A percentile compares a stretch with the other conserved stretches of the same genome.
Conservation (phyloP, 1,140 invertebrate genomes). For the Druon quercuslanigerum region DNA sequence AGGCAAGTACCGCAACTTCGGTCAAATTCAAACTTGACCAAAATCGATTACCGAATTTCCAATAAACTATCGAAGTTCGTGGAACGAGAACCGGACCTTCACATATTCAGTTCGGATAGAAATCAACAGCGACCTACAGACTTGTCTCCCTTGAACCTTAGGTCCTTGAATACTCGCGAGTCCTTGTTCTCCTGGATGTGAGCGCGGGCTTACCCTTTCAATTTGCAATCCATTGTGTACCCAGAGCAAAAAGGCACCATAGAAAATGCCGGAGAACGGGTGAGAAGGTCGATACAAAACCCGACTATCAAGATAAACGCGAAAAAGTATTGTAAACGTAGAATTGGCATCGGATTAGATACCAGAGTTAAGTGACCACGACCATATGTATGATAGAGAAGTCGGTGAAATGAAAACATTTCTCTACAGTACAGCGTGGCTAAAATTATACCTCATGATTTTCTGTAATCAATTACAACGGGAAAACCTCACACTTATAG, state of each 20-base stretch:
- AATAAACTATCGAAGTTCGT: background rate
- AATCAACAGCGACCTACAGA: conserved; percentile 20
- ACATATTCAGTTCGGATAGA: background rate
- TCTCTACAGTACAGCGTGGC: too few species aligned
- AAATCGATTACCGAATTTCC: background rate
- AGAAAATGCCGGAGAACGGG: background rate
- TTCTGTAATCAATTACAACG: too few species aligned
- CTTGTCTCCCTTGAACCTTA: conserved; percentile 37
- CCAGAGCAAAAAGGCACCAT: background rate
- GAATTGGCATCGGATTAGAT: background rate
- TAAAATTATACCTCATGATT: too few species aligned
- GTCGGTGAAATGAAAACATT: too few species aligned
- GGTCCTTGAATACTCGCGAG: conserved; percentile 28
- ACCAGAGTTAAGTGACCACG: too few species aligned
- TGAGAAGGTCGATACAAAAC: background rate
- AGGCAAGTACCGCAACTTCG: too few species aligned
- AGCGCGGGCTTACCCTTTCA: conserved; percentile 25
- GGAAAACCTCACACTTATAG: too few species aligned
- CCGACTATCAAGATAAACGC: background rate
- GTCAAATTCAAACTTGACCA: too few species aligned
- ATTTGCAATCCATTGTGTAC: conserved; percentile 42
- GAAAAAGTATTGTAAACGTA: background rate
- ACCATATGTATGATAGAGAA: too few species aligned
- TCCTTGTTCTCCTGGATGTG: conserved; percentile 36
- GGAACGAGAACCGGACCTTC: background rate